A percentile compares a stretch with the other conserved stretches of the same genome.
Evolutionary conservation across 2,113 vertebrate species (phyloP).

Genomic region (Chionodraco myersi): DNA sequence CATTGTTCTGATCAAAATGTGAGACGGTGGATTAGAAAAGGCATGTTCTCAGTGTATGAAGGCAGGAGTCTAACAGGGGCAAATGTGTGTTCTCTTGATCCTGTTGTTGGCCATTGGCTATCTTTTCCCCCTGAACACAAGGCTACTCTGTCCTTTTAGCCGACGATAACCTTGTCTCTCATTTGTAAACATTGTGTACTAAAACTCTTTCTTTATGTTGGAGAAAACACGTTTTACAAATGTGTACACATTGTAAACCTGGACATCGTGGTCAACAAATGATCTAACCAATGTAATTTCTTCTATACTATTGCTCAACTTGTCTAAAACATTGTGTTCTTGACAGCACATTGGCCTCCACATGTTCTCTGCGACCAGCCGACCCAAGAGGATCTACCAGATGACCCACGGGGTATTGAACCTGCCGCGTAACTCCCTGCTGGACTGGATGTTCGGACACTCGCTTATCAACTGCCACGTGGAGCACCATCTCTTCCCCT

Average conservation of each 20-base stretch:
- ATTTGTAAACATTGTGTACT: background rate
- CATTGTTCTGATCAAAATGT: conserved; percentile 66
- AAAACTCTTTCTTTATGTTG: background rate
- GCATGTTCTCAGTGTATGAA: conserved; percentile 8
- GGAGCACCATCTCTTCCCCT: conserved; percentile 95
- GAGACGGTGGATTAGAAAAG: conserved; percentile 54
- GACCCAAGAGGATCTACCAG: conserved; percentile 89
- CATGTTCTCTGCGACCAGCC: conserved; percentile 87
- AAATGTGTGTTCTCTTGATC: conserved; percentile 27
- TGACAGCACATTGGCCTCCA: conserved; percentile 91
- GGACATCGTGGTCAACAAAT: background rate
- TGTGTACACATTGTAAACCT: background rate
- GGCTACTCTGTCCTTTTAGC: background rate
- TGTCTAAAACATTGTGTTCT: background rate
- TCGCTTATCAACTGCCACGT: conserved; percentile 95
- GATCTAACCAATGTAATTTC: background rate
- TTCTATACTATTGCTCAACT: background rate
- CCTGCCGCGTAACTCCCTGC: conserved; percentile 86
- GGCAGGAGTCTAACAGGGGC: no score
- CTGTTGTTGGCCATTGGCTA: conserved; percentile 33
- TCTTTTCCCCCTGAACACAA: conserved; percentile 4
- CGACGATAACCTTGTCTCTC: background rate
- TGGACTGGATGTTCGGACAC: conserved; percentile 94
- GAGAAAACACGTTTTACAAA: background rate
- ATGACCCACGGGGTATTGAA: conserved; percentile 93